Conservation (phyloP, 2,888 invertebrate species). For the Nebria salina region DNA sequence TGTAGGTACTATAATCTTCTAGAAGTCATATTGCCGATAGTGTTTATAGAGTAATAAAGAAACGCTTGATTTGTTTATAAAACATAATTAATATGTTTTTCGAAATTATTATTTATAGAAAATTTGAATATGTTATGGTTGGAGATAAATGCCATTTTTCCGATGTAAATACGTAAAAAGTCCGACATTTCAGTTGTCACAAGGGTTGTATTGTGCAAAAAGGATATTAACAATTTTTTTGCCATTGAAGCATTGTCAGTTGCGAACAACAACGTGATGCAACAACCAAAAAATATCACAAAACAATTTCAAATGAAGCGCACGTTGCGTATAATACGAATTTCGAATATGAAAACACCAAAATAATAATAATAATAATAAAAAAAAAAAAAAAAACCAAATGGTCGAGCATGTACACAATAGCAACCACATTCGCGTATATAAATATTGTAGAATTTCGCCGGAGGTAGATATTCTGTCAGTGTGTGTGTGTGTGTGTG, state of each 20-base stretch:
- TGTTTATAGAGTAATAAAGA: too few species aligned
- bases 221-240: background rate
- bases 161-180: background rate
- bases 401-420: constrained; percentile 8
- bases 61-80: too few species aligned
- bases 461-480: constrained; percentile 22
- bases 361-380: background rate
- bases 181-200: background rate
- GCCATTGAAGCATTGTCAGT: background rate
- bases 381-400: background rate
- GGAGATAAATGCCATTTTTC: too few species aligned
- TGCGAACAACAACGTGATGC: background rate
- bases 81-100: too few species aligned
- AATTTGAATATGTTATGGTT: too few species aligned
- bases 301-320: background rate
- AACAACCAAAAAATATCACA: background rate
- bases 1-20: too few species aligned
- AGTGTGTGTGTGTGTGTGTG: constrained; percentile 37
- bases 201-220: background rate
- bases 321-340: constrained; percentile 4
- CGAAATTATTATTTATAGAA: too few species aligned
- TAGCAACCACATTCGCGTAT: constrained; percentile 18
- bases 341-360: constrained; percentile 5
- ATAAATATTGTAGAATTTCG: constrained; percentile 40
- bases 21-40: too few species aligned